These are phyloP conservation scores for Sussaba pulchella DNA, from an alignment of 2,888 invertebrate genomes.

Conservation along the genomic window DNA sequence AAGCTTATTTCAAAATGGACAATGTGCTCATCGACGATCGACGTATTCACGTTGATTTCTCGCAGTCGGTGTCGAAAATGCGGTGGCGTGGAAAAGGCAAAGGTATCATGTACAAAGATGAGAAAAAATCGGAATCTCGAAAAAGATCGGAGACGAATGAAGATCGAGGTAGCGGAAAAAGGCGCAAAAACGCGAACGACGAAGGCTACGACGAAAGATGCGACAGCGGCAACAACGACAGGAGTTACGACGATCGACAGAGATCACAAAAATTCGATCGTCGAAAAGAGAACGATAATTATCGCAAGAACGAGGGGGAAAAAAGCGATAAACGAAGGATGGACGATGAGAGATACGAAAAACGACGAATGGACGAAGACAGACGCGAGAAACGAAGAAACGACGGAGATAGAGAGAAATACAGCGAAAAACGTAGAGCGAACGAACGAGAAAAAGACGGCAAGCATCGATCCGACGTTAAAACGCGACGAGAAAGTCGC, in stretches of 20 bases:
- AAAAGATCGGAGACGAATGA: constrained; percentile 52
- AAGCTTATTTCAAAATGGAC: constrained; percentile 99
- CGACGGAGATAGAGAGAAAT: constrained; percentile 30
- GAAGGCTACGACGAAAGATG: constrained; percentile 53
- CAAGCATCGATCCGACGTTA: constrained; percentile 47
- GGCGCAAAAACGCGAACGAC: constrained; percentile 62
- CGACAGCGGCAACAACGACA: constrained; percentile 64
- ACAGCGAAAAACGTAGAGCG: constrained; percentile 44
- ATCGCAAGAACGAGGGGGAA: constrained; percentile 63
- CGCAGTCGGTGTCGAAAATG: constrained; percentile 98
- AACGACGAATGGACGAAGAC: constrained; percentile 52
- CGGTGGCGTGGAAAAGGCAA: constrained; percentile 96
- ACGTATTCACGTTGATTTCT: constrained; percentile 99
- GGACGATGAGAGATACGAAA: constrained; percentile 37
- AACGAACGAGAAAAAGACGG: constrained; percentile 58
- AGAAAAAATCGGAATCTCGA: constrained; percentile 70
- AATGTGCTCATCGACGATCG: constrained; percentile 99
- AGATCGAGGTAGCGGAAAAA: constrained; percentile 60
- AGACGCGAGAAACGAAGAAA: constrained; percentile 42
- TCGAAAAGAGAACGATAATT: constrained; percentile 55
- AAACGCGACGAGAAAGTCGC: constrained; percentile 55
- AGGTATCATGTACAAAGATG: constrained; percentile 88
- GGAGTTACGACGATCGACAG: constrained; percentile 67
- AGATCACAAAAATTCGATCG: constrained; percentile 57
- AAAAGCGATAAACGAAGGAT: constrained; percentile 42